A percentile compares a stretch with the other conserved stretches of the same genome.
Conservation (phyloP, 2,113 vertebrate species). For the Bos taurus region ARS-UCD2.0 NC_037347.1:69480001-69480500, state of each 20-base stretch:
- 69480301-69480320: fast-evolving
- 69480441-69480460: not conserved
- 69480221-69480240: not conserved
- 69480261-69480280: not conserved
- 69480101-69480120: fast-evolving
- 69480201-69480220: not conserved
- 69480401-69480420: not conserved
- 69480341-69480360: not conserved
- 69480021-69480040: fast-evolving
- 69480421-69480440: not conserved
- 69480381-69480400: not conserved
- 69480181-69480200: fast-evolving
- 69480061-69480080: fast-evolving
- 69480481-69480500: not conserved
- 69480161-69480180: not conserved
- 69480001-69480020: not conserved
- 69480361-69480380: not conserved
- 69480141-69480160: not conserved
- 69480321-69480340: not conserved
- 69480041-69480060: not conserved
- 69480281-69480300: not conserved
- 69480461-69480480: not conserved
- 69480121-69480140: not conserved
- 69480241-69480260: not conserved
- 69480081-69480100: not conserved